Conservation (phyloP, 2,797 vertebrate genomes). For the Coregonus ussuriensis region DNA sequence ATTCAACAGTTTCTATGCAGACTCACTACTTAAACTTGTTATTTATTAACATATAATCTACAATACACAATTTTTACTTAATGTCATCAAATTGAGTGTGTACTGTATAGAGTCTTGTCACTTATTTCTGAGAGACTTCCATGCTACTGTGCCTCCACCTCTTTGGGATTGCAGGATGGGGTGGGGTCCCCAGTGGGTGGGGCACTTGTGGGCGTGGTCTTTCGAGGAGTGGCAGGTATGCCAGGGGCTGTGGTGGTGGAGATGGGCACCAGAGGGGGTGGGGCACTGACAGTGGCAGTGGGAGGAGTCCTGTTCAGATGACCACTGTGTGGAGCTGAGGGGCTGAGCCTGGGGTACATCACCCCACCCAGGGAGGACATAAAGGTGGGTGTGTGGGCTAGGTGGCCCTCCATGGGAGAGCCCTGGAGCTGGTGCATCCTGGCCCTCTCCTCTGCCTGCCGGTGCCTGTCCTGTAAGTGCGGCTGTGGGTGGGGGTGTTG, state of each 20-base stretch:
- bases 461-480: slow-evolving; percentile 70
- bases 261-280: slow-evolving; percentile 73
- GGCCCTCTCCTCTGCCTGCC: slow-evolving; percentile 62
- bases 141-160: slow-evolving; percentile 83
- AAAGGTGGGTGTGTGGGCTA: slow-evolving; percentile 70
- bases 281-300: slow-evolving; percentile 74
- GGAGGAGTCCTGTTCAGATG: slow-evolving; percentile 77
- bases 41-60: neutral
- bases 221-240: slow-evolving; percentile 73
- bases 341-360: slow-evolving; percentile 76
- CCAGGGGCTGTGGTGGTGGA: slow-evolving; percentile 64
- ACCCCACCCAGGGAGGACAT: slow-evolving; percentile 70
- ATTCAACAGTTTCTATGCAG: slow-evolving; percentile 39
- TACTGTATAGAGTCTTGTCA: slow-evolving; percentile 2
- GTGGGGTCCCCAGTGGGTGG: slow-evolving; percentile 77
- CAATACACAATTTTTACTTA: slow-evolving; percentile 15
- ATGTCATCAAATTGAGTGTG: slow-evolving; percentile 62
- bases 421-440: slow-evolving; percentile 76
- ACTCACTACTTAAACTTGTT: slow-evolving; percentile 43
- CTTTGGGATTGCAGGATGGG: slow-evolving; percentile 78
- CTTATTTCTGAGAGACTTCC: neutral
- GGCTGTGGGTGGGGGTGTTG: slow-evolving; percentile 77
- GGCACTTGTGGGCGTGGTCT: slow-evolving; percentile 76
- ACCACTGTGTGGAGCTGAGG: slow-evolving; percentile 75
- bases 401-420: slow-evolving; percentile 73